Percentiles rank a stretch among this genome's conserved stretches.
Evolutionary conservation across 2,888 invertebrate genomes (phyloP).

Genomic region (Lycocerus yunnanus): DNA sequence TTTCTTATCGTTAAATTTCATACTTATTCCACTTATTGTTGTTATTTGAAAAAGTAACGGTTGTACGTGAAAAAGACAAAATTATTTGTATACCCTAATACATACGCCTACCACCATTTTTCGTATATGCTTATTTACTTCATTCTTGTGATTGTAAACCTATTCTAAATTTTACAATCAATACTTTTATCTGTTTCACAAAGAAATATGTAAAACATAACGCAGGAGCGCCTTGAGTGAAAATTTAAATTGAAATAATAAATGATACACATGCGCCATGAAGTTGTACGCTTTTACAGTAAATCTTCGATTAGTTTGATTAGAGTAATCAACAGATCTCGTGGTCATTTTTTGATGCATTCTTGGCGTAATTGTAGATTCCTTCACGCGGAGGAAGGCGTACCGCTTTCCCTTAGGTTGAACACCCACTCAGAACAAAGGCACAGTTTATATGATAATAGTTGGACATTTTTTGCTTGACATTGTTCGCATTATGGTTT

Average conservation of each 20-base stretch:
- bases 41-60: not conserved
- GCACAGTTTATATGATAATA: not conserved
- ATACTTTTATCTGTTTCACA: not conserved
- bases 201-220: conserved; percentile 21
- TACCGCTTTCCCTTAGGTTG: conserved; percentile 35
- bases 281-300: conserved; percentile 35
- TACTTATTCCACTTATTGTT: not conserved
- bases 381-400: conserved; percentile 42
- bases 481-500: not conserved
- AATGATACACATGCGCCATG: conserved; percentile 38
- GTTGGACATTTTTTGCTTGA: not conserved
- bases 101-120: not conserved
- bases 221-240: conserved; percentile 40
- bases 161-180: not conserved
- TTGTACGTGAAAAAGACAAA: not conserved
- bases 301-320: conserved; percentile 49
- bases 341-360: conserved; percentile 32
- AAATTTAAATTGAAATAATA: conserved; percentile 47
- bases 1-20: no score
- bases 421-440: conserved; percentile 33
- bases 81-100: not conserved
- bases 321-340: conserved; percentile 44
- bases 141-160: not conserved
- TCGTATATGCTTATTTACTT: not conserved
- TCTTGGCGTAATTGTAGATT: conserved; percentile 40